These are phyloP conservation scores for Camponotus floridanus DNA, from an alignment of 1,140 invertebrate species.

Conservation along the genomic window DNA sequence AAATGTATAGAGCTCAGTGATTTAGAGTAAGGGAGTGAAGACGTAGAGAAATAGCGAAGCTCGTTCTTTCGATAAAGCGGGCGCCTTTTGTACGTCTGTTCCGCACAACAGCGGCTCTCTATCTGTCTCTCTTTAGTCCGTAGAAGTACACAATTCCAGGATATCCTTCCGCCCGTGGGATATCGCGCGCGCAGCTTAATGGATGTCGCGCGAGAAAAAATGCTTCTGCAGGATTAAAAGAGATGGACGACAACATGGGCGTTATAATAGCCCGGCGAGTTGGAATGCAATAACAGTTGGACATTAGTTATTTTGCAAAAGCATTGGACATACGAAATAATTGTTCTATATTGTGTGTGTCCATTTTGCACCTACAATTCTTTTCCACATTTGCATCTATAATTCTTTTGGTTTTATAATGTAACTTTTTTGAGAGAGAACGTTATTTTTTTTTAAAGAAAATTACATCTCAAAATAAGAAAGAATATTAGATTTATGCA, in stretches of 20 bases:
- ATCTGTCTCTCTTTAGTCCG: slow-evolving; percentile 50
- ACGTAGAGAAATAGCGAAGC: slow-evolving; percentile 33
- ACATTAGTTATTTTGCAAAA: slow-evolving; percentile 69
- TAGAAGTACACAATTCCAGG: slow-evolving; percentile 44
- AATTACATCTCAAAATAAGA: background rate
- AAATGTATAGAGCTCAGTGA: background rate
- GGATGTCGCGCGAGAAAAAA: slow-evolving; percentile 54
- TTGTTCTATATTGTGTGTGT: slow-evolving; percentile 20
- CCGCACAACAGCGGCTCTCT: slow-evolving; percentile 22
- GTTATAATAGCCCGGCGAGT: slow-evolving; percentile 46
- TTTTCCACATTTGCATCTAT: slow-evolving; percentile 1
- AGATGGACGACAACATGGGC: slow-evolving; percentile 48
- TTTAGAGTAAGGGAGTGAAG: slow-evolving; percentile 27
- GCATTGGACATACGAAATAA: slow-evolving; percentile 60
- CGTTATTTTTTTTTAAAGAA: too few species aligned
- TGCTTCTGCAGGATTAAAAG: slow-evolving; percentile 49
- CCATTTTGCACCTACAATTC: slow-evolving; percentile 1
- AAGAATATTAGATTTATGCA: slow-evolving; percentile 6
- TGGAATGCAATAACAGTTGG: slow-evolving; percentile 70
- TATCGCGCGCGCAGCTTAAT: slow-evolving; percentile 64
- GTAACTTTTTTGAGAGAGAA: background rate
- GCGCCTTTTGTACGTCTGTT: slow-evolving; percentile 38
- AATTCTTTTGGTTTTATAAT: slow-evolving; percentile 4
- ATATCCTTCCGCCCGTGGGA: slow-evolving; percentile 51
- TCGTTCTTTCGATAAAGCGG: slow-evolving; percentile 39